Evolutionary conservation across 2,113 vertebrate genomes (phyloP).

Genomic region (Calypte anna): DNA sequence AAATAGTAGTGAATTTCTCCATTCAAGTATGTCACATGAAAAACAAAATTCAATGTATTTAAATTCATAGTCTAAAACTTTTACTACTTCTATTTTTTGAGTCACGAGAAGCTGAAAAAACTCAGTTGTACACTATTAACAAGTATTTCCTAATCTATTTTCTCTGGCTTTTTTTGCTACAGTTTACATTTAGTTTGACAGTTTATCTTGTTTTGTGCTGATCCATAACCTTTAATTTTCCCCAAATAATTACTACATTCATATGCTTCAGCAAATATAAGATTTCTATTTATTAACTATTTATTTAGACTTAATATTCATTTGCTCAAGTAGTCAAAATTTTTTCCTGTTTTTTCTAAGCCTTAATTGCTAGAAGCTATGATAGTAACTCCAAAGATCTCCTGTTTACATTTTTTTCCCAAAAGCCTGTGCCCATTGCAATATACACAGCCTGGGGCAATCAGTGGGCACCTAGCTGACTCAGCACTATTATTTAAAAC

Average conservation of each 20-base stretch:
- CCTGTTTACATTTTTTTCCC: neutral
- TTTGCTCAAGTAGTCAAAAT: neutral
- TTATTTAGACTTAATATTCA: neutral
- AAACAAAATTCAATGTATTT: neutral
- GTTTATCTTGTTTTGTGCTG: neutral
- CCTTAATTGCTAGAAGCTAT: neutral
- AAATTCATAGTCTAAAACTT: neutral
- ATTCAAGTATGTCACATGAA: neutral
- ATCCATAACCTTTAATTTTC: neutral
- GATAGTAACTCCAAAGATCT: neutral
- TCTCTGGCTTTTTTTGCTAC: neutral
- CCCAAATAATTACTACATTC: neutral
- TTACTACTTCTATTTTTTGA: neutral
- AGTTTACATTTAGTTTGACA: neutral
- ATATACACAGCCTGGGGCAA: neutral
- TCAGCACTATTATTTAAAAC: neutral
- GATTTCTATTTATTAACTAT: neutral
- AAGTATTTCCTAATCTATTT: neutral
- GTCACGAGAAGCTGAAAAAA: neutral
- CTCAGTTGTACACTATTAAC: neutral
- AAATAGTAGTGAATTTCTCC: neutral
- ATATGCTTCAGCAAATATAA: rapidly evolving
- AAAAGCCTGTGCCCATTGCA: neutral
- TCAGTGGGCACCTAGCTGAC: neutral
- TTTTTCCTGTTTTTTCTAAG: neutral